Conservation (phyloP, 1,140 invertebrate genomes). For the Tetramorium parvispinum region DNA sequence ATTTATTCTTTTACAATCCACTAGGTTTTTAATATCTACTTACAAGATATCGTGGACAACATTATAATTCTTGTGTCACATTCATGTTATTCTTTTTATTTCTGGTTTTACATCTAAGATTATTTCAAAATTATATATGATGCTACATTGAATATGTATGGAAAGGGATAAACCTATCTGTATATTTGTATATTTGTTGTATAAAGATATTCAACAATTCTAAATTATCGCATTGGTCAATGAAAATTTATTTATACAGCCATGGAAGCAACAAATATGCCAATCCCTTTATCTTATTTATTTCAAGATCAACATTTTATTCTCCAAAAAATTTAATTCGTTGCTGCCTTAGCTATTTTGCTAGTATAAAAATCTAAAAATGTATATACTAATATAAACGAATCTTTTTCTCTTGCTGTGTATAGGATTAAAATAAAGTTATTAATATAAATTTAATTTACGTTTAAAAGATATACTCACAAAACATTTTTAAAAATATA, state of each 20-base stretch:
- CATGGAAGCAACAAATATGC: slow-evolving; percentile 29
- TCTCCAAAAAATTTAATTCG: slow-evolving; percentile 29
- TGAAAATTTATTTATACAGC: slow-evolving; percentile 28
- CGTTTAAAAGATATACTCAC: slow-evolving; percentile 39
- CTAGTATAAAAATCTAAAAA: slow-evolving; percentile 56
- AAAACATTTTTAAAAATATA: slow-evolving; percentile 13
- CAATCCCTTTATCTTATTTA: slow-evolving; percentile 18
- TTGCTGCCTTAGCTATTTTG: slow-evolving; percentile 30
- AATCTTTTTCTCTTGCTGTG: background rate
- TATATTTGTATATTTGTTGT: slow-evolving; percentile 30
- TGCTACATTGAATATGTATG: background rate
- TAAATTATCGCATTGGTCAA: slow-evolving; percentile 49
- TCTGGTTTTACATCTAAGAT: slow-evolving; percentile 13
- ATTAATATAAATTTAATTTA: slow-evolving; percentile 33
- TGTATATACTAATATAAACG: slow-evolving; percentile 17
- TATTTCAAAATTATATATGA: slow-evolving; percentile 4
- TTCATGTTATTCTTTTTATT: background rate
- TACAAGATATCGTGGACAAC: slow-evolving; percentile 21
- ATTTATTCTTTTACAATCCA: slow-evolving; percentile 37
- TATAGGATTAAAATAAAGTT: slow-evolving; percentile 9
- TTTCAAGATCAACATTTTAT: slow-evolving; percentile 13
- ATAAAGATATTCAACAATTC: slow-evolving; percentile 51
- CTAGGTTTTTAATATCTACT: slow-evolving; percentile 35
- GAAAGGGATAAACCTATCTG: slow-evolving; percentile 31
- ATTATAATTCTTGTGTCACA: slow-evolving; percentile 42